These are phyloP conservation scores for Pseudomyrmex gracilis DNA, from an alignment of 1,140 invertebrate genomes.

Conservation along the genomic window DNA sequence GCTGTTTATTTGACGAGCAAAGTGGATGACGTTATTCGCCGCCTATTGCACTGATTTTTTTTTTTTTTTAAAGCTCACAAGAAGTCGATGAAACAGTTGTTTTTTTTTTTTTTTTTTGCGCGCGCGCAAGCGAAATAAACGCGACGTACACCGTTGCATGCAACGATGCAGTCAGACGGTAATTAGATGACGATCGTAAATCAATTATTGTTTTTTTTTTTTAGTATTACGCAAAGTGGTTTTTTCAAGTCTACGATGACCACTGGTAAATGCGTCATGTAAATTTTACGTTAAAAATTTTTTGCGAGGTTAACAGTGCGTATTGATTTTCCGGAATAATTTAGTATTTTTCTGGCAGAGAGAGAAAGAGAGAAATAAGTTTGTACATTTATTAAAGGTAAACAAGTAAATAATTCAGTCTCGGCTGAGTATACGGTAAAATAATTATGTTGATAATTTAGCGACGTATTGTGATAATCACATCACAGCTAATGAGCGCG, in stretches of 20 bases:
- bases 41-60: constrained; percentile 21
- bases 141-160: background rate
- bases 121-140: background rate
- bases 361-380: background rate
- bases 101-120: too few species aligned
- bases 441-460: constrained; percentile 18
- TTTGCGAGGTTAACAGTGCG: too few species aligned
- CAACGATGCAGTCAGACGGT: background rate
- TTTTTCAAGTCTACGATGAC: too few species aligned
- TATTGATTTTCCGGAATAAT: background rate
- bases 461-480: constrained; percentile 13
- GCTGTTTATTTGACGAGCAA: constrained; percentile 53
- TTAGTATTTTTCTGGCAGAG: too few species aligned
- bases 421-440: background rate
- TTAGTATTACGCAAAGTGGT: too few species aligned
- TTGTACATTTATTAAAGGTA: background rate
- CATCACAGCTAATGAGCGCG: background rate
- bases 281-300: too few species aligned
- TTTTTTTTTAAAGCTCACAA: constrained; percentile 11
- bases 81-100: background rate
- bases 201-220: too few species aligned
- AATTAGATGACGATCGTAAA: background rate
- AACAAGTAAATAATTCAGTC: too few species aligned
- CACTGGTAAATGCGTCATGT: too few species aligned
- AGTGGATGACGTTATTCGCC: constrained; percentile 46